phyloP scores from a whole-genome alignment of 2,113 vertebrate species.

The Manacus vitellinus region DNA sequence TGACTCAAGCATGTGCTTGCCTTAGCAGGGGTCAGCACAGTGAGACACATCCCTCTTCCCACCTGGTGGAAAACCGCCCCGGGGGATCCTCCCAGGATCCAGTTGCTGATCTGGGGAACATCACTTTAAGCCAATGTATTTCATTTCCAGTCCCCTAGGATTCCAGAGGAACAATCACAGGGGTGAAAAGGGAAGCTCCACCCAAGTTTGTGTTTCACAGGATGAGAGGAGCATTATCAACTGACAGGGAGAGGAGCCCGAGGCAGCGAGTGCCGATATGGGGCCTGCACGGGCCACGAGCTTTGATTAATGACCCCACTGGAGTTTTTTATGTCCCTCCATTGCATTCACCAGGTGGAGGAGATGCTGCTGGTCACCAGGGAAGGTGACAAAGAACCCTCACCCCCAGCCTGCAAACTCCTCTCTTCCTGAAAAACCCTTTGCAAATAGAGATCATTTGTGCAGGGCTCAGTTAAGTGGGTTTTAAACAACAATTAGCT shows the following conservation, averaged over 20 bases:
- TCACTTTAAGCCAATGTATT: constrained; percentile 10
- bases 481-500: not conserved
- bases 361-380: not conserved
- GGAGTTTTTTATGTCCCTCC: not conserved
- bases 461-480: not conserved
- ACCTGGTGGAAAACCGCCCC: constrained; percentile 63
- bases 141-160: constrained; percentile 26
- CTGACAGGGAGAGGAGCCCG: not conserved
- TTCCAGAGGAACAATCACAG: constrained; percentile 53
- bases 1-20: constrained; percentile 67
- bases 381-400: not conserved
- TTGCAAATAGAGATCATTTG: not conserved
- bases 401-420: not conserved
- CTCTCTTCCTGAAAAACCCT: not conserved
- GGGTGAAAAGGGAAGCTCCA: constrained; percentile 65
- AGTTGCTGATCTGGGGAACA: constrained; percentile 27
- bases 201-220: not conserved
- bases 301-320: not conserved
- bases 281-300: not conserved
- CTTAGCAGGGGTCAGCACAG: constrained; percentile 43
- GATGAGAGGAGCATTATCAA: not conserved
- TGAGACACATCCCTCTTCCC: constrained; percentile 38
- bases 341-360: not conserved
- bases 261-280: not conserved
- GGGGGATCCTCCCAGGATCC: constrained; percentile 42